Base-by-base conservation (phyloP, 2,113 vertebrate species). In the Phylloscopus whistleri region DNA sequence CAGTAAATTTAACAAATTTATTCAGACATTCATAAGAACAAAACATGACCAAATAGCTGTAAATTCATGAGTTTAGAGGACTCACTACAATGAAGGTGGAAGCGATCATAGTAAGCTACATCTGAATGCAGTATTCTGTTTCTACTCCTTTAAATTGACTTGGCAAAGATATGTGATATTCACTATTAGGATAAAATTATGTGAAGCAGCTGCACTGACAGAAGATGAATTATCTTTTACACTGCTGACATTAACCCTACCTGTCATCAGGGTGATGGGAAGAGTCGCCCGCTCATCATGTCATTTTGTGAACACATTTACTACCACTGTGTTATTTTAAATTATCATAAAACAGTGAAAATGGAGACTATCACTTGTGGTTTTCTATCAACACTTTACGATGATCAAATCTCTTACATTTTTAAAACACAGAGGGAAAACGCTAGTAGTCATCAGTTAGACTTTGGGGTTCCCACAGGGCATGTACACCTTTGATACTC, bases 211-310 rank as follows among this genome's bases (percentile, higher is more conserved):
- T 97, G 94, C 84, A 87, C 56, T 95, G 97, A 93, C 84, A 95
- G 92, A 97, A 95, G 93, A 96, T 95, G 92, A 78, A 96, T 97
- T 97, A 96, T 95, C 86, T 91, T 96, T 93, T 73, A 64, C 84
- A 74, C 74, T 90, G 76, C 91, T 75, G 35, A 94, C 93, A 39
- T 96, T 97, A 97, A 91, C 89, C 87, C 90, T 91, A 81, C 56
- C 83, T 89, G 69, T 92, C 84, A 91, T 84, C 81, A 88, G 84
- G 70, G 33, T 13, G 10, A 13, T 59, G 77, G 80, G 62, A 93
- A 56, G 44, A 87, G 41, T 49, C 86, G 43, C 60, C n/a, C 3
- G 13, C 44, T 81, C 60, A 56, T 77, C 48, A 39, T 69, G 60
- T 94, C 69, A 53, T 24, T 94, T 63, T 89, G 76, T 84, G 93